Conservation (phyloP, 2,797 vertebrate genomes). For the Gymnoscopelus microlampas region DNA sequence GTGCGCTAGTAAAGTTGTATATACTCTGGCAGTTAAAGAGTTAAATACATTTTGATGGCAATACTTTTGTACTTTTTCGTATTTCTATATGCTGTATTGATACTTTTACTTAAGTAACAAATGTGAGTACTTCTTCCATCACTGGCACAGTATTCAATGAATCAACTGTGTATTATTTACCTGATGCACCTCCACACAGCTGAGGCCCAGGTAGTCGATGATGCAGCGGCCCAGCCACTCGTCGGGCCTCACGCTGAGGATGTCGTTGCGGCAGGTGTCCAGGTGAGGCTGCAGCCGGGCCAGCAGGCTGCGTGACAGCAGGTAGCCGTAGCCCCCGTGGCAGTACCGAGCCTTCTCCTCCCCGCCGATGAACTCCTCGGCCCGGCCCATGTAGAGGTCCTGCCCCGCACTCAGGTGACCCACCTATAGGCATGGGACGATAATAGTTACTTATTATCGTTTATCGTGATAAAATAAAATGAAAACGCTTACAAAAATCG, state of each 20-base stretch:
- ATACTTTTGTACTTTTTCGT: too few relatives aligned
- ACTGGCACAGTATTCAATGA: too few relatives aligned
- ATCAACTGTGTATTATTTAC: constrained; percentile 66
- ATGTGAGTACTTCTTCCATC: too few relatives aligned
- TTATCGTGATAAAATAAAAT: too few relatives aligned
- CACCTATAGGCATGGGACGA: too few relatives aligned
- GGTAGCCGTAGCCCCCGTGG: constrained; percentile 94
- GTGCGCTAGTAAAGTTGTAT: too few relatives aligned
- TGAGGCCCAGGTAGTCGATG: constrained; percentile 92
- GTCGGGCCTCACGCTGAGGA: constrained; percentile 93
- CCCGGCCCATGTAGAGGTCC: constrained; percentile 93
- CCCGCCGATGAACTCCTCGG: constrained; percentile 95
- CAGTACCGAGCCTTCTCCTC: constrained; percentile 94
- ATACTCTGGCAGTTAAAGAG: too few relatives aligned
- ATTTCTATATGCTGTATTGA: too few relatives aligned
- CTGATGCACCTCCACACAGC: constrained; percentile 91
- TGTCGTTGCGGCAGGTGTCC: constrained; percentile 94
- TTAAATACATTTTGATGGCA: too few relatives aligned
- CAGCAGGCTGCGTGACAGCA: constrained; percentile 92
- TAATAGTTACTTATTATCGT: too few relatives aligned
- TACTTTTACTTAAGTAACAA: too few relatives aligned
- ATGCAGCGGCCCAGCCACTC: constrained; percentile 99
- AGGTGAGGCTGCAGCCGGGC: constrained; percentile 89
- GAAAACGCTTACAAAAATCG: too few relatives aligned
- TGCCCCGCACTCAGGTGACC: constrained; percentile 92